A percentile compares a stretch with the other conserved stretches of the same genome.
Evolutionary conservation across 2,113 vertebrate species (phyloP).

Genomic region (Centropus bengalensis): DNA sequence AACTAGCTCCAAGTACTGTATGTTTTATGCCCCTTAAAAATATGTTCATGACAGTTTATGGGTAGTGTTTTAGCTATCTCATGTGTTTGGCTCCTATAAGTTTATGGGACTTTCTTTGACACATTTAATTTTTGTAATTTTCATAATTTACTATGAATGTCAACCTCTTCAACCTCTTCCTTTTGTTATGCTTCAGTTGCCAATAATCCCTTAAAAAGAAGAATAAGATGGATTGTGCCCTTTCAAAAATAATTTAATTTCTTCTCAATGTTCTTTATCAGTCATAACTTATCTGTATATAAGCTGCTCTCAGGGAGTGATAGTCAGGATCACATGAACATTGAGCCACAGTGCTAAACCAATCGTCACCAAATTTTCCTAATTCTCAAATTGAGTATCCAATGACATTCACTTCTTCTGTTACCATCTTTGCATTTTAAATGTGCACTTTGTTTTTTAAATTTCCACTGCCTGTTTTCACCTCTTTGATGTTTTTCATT

Average conservation of each 20-base stretch:
- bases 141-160: background rate
- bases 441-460: background rate
- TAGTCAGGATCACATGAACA: background rate
- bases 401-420: background rate
- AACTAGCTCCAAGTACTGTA: background rate
- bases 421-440: background rate
- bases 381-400: background rate
- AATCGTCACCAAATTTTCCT: background rate
- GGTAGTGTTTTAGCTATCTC: background rate
- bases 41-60: background rate
- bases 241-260: background rate
- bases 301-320: background rate
- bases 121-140: background rate
- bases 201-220: background rate
- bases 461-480: background rate
- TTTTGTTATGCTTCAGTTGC: background rate
- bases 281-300: background rate
- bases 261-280: background rate
- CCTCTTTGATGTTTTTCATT: background rate
- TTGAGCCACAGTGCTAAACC: background rate
- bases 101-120: background rate
- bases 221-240: background rate
- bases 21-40: background rate
- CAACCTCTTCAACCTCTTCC: background rate
- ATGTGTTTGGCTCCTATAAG: background rate